These are phyloP conservation scores for Pao palembangensis DNA, from an alignment of 2,113 vertebrate species.

Conservation along the genomic window DNA sequence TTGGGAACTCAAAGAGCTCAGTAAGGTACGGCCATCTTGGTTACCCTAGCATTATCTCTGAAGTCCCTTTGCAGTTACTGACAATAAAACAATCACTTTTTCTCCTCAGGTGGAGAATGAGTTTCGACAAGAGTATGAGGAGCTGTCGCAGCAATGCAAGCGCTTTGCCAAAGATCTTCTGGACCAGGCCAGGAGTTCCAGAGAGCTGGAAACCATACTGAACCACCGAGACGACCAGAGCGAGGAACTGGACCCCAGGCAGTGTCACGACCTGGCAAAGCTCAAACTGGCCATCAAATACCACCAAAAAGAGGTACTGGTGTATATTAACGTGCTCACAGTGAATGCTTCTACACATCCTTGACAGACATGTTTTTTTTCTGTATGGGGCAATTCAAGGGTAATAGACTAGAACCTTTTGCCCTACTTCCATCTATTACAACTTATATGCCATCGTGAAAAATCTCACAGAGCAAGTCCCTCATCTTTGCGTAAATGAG, in stretches of 20 bases:
- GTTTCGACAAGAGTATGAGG: conserved; percentile 97
- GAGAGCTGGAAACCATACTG: conserved; percentile 94
- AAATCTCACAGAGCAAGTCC: background rate
- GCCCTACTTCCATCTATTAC: conserved; percentile 7
- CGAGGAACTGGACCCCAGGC: conserved; percentile 89
- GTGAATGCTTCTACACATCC: too few relatives aligned
- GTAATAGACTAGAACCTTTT: background rate
- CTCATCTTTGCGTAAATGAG: conserved; percentile 6
- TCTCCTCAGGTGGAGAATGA: conserved; percentile 87
- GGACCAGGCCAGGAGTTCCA: conserved; percentile 92
- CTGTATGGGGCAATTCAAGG: background rate
- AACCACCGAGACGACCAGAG: conserved; percentile 96
- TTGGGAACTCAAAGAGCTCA: conserved; percentile 97
- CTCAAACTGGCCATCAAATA: conserved; percentile 99
- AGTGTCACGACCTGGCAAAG: conserved; percentile 94
- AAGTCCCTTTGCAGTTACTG: background rate
- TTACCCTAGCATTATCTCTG: background rate
- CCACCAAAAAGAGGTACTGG: conserved; percentile 95
- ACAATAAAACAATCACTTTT: background rate
- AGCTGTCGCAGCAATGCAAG: conserved; percentile 96
- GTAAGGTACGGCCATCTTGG: conserved; percentile 71
- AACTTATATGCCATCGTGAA: background rate
- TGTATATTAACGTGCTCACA: too few relatives aligned
- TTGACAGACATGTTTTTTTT: background rate
- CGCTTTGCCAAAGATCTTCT: conserved; percentile 96